Evolutionary conservation across 2,888 invertebrate species (phyloP).

Genomic region (Eumacrocentrus americanus): DNA sequence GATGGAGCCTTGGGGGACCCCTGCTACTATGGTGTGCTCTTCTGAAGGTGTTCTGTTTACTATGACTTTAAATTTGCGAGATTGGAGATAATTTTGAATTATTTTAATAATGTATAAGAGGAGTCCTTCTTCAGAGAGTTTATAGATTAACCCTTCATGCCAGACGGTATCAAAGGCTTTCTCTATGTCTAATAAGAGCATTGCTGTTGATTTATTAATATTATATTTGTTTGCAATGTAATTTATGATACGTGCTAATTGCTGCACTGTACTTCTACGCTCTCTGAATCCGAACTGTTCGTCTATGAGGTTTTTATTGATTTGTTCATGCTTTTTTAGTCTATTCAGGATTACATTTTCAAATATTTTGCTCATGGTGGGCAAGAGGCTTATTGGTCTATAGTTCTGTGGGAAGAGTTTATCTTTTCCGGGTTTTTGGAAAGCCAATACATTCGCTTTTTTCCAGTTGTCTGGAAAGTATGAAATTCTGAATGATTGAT

Average conservation of each 20-base stretch:
- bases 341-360: not conserved
- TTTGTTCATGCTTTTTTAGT: not conserved
- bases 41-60: not conserved
- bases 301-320: not conserved
- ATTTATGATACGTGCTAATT: not conserved
- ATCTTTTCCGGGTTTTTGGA: slow-evolving; percentile 38
- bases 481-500: slow-evolving; percentile 30
- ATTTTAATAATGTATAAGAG: slow-evolving; percentile 1
- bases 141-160: not conserved
- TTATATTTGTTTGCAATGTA: not conserved
- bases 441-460: slow-evolving; percentile 36
- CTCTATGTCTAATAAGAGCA: slow-evolving; percentile 3
- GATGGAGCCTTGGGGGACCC: slow-evolving; percentile 9
- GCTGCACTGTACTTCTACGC: not conserved
- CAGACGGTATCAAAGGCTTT: slow-evolving; percentile 8
- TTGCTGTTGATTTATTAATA: slow-evolving; percentile 2
- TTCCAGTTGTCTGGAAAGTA: slow-evolving; percentile 40
- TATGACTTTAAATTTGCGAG: not conserved
- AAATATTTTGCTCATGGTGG: not conserved
- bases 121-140: not conserved
- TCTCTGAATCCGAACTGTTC: slow-evolving; percentile 12
- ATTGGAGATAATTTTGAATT: not conserved
- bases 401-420: slow-evolving; percentile 31
- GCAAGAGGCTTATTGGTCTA: slow-evolving; percentile 38
- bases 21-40: not conserved